Base-by-base conservation (phyloP, 1,140 invertebrate genomes). In the Habropoda laboriosa region DNA sequence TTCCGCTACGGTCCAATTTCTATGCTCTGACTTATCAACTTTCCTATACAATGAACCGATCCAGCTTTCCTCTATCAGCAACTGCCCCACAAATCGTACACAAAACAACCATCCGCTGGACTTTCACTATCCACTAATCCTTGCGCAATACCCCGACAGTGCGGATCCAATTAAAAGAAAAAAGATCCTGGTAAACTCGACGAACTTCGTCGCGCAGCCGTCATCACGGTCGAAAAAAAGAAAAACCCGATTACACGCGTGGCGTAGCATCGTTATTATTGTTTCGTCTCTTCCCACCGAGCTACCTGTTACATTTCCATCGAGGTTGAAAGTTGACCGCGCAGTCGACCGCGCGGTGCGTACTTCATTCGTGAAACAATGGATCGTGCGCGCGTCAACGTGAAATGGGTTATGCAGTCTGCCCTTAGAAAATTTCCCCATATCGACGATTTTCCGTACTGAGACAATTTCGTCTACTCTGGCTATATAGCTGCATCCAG, bases 241-340 rank as follows among this genome's bases (percentile, higher is more conserved):
- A 49, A 76, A 66, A 67, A 68, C 67, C 47, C 32, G 32, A 70
- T 82, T 78, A 51, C 60, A 49, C 49, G 63, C 3, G 45, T 45
- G 27, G 1, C 45, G 57, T 21, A 57, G 30, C 21, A 38, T 67
- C 38, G 42, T 79, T 42, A 61, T 38, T 53, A 40, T 6, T 67
- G 70, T 60, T 55, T 82, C 63, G 55, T 53, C 12, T 40, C 53
- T 73, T 30, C 38, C 21, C 49, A 27, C 12, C 30, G 24, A 21
- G 61, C 82, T 85, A 85, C 82, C 81, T 85, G 82, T 85, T 85
- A 85, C 82, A 71, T 83, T 83, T 80, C 58, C 66, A 83, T 80
- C 82, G 82, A 85, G 81, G 76, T 72, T 71, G 64, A 82, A 85
- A 85, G 76, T 83, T 71, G 82, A 83, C 49, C 79, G 58, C 51